Base-by-base conservation (phyloP, 92 coral and sea anemone species). In the Bergia puertoricense region DNA sequence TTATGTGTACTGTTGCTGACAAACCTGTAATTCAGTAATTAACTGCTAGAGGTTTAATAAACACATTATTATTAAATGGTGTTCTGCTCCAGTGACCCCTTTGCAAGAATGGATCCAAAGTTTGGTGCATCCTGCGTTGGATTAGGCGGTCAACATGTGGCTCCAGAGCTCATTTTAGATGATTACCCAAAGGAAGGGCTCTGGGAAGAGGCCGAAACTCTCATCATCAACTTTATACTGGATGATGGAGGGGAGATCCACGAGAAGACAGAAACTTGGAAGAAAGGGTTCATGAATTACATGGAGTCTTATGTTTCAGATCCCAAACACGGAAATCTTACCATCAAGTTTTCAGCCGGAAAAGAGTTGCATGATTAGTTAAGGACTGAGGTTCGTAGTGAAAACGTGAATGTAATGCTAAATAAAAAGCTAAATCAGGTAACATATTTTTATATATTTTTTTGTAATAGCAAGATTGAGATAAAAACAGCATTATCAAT, bases 231-330 rank as follows among this genome's bases (percentile, higher is more conserved):
- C 41, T 95, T 93, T 71, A 91, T 96, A 36, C 95, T 96, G 23
- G 90, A 90, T 37, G 92, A 93, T 86, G 91, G 94, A 88, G 69
- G 81, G 22, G 98, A 96, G 16, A 92, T 90, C 42, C 92, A 92
- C 80, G 90, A 93, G 86, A 93, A 82, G 90, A 94, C 98, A 1
- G 88, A 94, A 83, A 95, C 98, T 1, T 96, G 99, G 99, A 98
- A 96, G 88, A 93, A 91, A 82, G 90, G 89, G 2, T 96, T 95
- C 86, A 66, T 95, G 38, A 88, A 82, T 5, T 94, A 85, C 91
- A 92, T 96, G 96, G 89, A 95, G 88, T 81, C 82, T 0, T 96
- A 92, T 71, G 83, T 80, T 0, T 76, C 79, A 7, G 48, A 92
- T 15, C 83, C 92, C 8, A 43, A 85, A 23, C 90, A 94, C 41